phyloP scores from a whole-genome alignment of 2,888 invertebrate genomes.

The Drosophila hamatofila region DNA sequence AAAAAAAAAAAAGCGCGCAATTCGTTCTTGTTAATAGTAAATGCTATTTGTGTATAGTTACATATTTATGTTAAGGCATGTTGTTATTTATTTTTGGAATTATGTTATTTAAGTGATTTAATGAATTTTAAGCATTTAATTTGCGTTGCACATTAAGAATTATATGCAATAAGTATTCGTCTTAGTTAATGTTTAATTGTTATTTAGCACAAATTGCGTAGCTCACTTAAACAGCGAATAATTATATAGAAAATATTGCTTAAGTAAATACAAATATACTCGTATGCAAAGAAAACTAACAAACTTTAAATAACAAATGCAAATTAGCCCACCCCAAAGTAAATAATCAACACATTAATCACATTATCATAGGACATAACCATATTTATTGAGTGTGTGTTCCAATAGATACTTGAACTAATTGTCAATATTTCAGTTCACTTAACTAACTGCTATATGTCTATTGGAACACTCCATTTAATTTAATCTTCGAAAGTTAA shows the following conservation, averaged over 20 bases:
- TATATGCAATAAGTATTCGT: constrained; percentile 36
- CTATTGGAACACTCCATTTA: constrained; percentile 32
- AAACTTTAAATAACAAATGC: constrained; percentile 44
- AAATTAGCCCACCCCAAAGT: constrained; percentile 64
- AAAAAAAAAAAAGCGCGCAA: constrained; percentile 38
- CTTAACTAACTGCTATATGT: constrained; percentile 7
- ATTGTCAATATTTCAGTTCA: constrained; percentile 6
- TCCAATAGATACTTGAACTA: constrained; percentile 28
- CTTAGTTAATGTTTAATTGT: constrained; percentile 53
- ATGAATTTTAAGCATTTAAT: constrained; percentile 67
- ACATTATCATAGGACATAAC: constrained; percentile 31
- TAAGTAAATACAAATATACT: constrained; percentile 10
- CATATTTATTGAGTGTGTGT: constrained; percentile 42
- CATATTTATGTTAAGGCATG: constrained; percentile 52
- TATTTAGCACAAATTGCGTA: constrained; percentile 56
- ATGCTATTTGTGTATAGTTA: constrained; percentile 43
- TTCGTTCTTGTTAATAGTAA: constrained; percentile 53
- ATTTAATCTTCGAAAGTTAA: constrained; percentile 22
- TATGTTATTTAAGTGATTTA: constrained; percentile 49
- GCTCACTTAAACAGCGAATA: constrained; percentile 72
- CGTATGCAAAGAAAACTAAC: constrained; percentile 18
- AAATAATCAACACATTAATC: constrained; percentile 29
- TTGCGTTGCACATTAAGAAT: constrained; percentile 54
- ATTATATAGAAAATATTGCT: constrained; percentile 39
- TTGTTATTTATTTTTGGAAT: constrained; percentile 70